Base-by-base conservation (phyloP, 2,888 invertebrate genomes). In the Rhamphomyia laevipes region DNA sequence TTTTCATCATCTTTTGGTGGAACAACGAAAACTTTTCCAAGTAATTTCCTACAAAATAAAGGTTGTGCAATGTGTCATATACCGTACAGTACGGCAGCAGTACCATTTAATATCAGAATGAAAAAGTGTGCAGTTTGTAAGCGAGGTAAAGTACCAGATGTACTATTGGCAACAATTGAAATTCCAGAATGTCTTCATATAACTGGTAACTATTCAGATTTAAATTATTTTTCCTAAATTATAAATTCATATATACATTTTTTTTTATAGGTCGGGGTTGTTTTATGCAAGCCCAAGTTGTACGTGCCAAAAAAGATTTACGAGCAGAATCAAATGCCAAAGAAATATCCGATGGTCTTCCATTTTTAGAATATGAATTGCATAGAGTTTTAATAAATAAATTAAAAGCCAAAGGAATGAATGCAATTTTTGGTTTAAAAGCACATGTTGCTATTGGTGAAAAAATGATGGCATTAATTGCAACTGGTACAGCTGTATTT, bases 281-380 rank as follows among this genome's bases (percentile, higher is more conserved):
- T 53, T 77, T 85, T 54, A 73, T 85, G 53, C 84, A 85, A 63
- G 78, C 81, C 46, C 84, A 86, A 56, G 85, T 87, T 0, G 82
- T 86, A 47, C 79, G 89, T 42, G 76, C 81, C 0, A 82, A 92
- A 56, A 81, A 83, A 43, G 87, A 89, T 57, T 75, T 84, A 9
- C 78, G 85, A 12, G 85, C 88, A 0, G 94, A 94, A 71, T 76
- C 84, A 1, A 86, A 86, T 57, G 91, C 96, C 5, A 83, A 93
- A 58, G 95, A 96, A 72, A 89, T 97, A 51, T 94, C 94, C 2
- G 90, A 96, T 73, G 88, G 88, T 58, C 74, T 96, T 48, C 96
- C 96, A 0, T 96, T 96, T 73, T 71, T 96, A 48, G 96, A 97
- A 68, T 96, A 95, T 66, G 95, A 97, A 67, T 73, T 97, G 43